Evolutionary conservation across 2,888 invertebrate genomes (phyloP), one percentile per base, ranked within the genome.

Genomic region (Tinea semifulvella): DNA sequence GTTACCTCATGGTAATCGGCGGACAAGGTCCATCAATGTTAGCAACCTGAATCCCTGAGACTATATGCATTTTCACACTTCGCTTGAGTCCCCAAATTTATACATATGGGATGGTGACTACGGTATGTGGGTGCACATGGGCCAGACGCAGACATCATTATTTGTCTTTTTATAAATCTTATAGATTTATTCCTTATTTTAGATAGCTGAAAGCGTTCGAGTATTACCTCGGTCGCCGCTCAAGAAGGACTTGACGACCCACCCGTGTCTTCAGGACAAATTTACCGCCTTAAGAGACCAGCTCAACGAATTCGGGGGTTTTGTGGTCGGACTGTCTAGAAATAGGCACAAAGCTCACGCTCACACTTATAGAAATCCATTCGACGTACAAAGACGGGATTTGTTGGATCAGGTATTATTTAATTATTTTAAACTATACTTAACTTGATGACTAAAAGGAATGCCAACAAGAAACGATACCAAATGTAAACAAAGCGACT

Each of bases 321-420:
- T 93, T 56, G 89, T 91, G 1, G 89, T 92, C 3, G 90, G 91
- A 2, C 82, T 91, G 42, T 88, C 82, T 3, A 61, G 81, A 0
- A 74, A 73, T 11, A 54, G 82, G 42, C 79, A 84, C 44, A 79
- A 85, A 58, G 73, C 84, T 13, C 75, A 75, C 48, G 65, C 80
- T 3, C 82, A 81, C 51, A 88, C 90, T 27, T 96, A 93, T 65
- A 86, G 96, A 53, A 98, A 99, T 77, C 95, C 98, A 0, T 98
- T 95, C 61, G 98, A 98, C 79, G 94, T 99, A 61, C 93, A 94
- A 16, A 84, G 98, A 42, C 85, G 90, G 53, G 89, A 91, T 61
- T 76, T 98, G 36, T 82, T 98, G 50, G 95, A 96, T 72, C 98
- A 98, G 82, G 85, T 83, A 58, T n/a, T n/a, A n/a, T n/a, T n/a